These are phyloP conservation scores for Ernsta delagoae DNA, from an alignment of 2,888 invertebrate species.

Conservation along the genomic window DNA sequence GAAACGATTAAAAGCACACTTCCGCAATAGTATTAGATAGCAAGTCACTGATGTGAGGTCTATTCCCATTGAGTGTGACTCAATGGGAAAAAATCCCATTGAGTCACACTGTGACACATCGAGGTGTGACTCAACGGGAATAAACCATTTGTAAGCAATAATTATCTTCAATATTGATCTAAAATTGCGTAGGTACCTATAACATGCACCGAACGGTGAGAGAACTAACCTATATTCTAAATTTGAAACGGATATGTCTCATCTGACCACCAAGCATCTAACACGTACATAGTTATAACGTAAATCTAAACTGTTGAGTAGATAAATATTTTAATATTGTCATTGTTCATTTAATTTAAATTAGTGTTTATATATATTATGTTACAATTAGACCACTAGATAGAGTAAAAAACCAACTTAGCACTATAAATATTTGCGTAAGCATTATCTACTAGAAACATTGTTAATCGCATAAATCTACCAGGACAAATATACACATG, in stretches of 20 bases:
- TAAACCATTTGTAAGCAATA: too few relatives aligned
- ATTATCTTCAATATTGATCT: conserved; percentile 49
- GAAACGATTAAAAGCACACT: conserved; percentile 40
- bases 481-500: conserved; percentile 28
- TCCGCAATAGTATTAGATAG: conserved; percentile 37
- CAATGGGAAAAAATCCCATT: too few relatives aligned
- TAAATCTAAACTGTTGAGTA: conserved; percentile 75
- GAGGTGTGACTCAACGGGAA: too few relatives aligned
- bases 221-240: conserved; percentile 61
- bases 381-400: conserved; percentile 74
- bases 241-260: conserved; percentile 63
- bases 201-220: conserved; percentile 54
- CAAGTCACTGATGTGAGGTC: conserved; percentile 38
- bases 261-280: conserved; percentile 71
- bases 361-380: conserved; percentile 73
- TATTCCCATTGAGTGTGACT: too few relatives aligned
- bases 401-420: conserved; percentile 60
- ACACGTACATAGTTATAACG: conserved; percentile 72
- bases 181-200: conserved; percentile 47
- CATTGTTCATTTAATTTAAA: conserved; percentile 72
- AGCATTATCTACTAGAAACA: conserved; percentile 28
- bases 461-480: conserved; percentile 8
- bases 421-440: conserved; percentile 50
- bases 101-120: too few relatives aligned
- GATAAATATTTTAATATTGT: conserved; percentile 82